These are phyloP conservation scores for Alligator sinensis DNA, from an alignment of 2,113 vertebrate genomes.

Conservation along the genomic window DNA sequence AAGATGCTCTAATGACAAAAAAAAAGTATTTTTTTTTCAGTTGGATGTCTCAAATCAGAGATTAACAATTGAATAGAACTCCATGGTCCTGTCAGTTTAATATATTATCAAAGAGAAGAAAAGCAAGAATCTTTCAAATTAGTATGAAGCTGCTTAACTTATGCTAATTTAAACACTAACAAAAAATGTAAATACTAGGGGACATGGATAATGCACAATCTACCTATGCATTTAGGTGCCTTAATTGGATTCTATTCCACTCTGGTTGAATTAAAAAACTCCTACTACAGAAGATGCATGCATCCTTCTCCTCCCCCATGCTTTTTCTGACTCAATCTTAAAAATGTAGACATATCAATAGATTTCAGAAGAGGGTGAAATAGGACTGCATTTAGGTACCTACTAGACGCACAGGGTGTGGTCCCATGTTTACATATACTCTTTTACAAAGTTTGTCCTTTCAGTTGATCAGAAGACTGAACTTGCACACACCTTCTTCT, in stretches of 20 bases:
- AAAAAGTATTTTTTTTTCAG: background rate
- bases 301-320: too few relatives aligned
- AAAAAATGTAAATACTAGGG: slow-evolving; percentile 38
- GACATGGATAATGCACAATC: too few relatives aligned
- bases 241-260: too few relatives aligned
- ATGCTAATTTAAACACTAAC: slow-evolving; percentile 55
- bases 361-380: too few relatives aligned
- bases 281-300: too few relatives aligned
- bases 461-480: background rate
- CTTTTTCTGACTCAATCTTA: too few relatives aligned
- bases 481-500: background rate
- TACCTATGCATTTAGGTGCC: too few relatives aligned
- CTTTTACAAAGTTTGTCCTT: slow-evolving; percentile 28
- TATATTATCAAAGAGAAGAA: slow-evolving; percentile 11
- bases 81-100: background rate
- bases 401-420: too few relatives aligned
- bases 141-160: slow-evolving; percentile 14
- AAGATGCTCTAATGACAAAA: slow-evolving; percentile 2
- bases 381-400: too few relatives aligned
- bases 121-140: slow-evolving; percentile 34
- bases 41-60: background rate
- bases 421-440: slow-evolving; percentile 32
- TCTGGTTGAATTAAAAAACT: too few relatives aligned
- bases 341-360: too few relatives aligned
- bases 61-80: slow-evolving; percentile 45